Evolutionary conservation across 2,113 vertebrate genomes (phyloP).

Genomic region (Neotoma lepida): DNA sequence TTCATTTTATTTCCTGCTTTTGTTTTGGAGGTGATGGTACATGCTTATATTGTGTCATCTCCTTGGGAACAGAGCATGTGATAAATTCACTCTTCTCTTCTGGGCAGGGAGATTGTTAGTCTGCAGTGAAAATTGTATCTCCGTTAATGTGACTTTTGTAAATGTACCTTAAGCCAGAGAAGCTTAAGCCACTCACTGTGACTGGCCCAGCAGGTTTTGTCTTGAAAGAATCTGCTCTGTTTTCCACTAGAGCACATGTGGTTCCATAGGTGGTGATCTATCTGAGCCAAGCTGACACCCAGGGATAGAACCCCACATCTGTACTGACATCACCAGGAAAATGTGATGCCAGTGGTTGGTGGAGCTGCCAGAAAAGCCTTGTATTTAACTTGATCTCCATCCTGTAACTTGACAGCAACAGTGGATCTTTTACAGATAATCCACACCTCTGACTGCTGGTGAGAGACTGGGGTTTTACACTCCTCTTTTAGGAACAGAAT

Average conservation of each 20-base stretch:
- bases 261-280: background rate
- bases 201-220: slow-evolving; percentile 68
- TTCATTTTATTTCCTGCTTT: background rate
- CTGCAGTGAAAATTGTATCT: background rate
- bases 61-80: slow-evolving; percentile 24
- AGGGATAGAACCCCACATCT: slow-evolving; percentile 59
- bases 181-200: slow-evolving; percentile 34
- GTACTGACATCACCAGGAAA: slow-evolving; percentile 76
- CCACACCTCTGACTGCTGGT: slow-evolving; percentile 78
- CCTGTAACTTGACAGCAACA: slow-evolving; percentile 65
- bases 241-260: slow-evolving; percentile 23
- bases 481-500: background rate
- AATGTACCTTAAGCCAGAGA: background rate
- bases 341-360: slow-evolving; percentile 62
- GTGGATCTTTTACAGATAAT: slow-evolving; percentile 73
- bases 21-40: background rate
- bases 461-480: background rate
- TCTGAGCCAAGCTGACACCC: slow-evolving; percentile 2
- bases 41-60: slow-evolving; percentile 11
- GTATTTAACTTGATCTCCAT: slow-evolving; percentile 76
- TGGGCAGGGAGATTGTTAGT: background rate
- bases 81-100: background rate
- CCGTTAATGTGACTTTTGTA: slow-evolving; percentile 12
- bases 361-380: slow-evolving; percentile 63
- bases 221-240: slow-evolving; percentile 11